Percentiles rank a stretch among this genome's conserved stretches.
Conservation (phyloP, 2,888 invertebrate genomes). For the Aphrophora alni region DNA sequence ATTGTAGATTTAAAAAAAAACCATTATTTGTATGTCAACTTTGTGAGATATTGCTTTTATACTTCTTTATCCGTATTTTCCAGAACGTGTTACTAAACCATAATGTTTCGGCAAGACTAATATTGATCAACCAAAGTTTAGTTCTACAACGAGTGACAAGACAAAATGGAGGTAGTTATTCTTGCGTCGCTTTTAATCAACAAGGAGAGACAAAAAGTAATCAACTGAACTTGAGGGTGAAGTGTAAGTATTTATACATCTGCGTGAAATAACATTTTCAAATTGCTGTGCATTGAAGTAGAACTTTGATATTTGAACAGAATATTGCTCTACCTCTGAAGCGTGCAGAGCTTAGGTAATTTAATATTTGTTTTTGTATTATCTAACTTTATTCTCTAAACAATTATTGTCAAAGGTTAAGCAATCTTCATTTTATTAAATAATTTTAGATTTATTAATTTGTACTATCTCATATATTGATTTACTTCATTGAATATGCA, state of each 20-base stretch:
- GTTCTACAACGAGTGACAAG: conserved; percentile 89
- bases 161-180: conserved; percentile 84
- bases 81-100: conserved; percentile 82
- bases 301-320: not conserved
- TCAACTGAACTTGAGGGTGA: conserved; percentile 81
- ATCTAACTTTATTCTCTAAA: too few relatives aligned
- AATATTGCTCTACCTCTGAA: not conserved
- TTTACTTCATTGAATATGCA: too few relatives aligned
- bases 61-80: conserved; percentile 54
- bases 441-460: too few relatives aligned
- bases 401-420: too few relatives aligned
- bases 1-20: too few relatives aligned
- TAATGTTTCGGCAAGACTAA: conserved; percentile 86
- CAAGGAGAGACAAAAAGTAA: conserved; percentile 90
- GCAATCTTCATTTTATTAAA: too few relatives aligned
- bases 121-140: conserved; percentile 90
- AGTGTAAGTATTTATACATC: conserved; percentile 71
- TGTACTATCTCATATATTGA: too few relatives aligned
- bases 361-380: too few relatives aligned
- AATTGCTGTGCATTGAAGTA: not conserved
- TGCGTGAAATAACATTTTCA: not conserved
- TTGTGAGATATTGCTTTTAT: too few relatives aligned
- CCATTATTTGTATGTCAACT: too few relatives aligned
- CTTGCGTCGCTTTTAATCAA: conserved; percentile 86
- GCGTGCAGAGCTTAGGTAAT: too few relatives aligned